phyloP scores from a whole-genome alignment of 2,113 vertebrate genomes.

The Hippocampus comes region DNA sequence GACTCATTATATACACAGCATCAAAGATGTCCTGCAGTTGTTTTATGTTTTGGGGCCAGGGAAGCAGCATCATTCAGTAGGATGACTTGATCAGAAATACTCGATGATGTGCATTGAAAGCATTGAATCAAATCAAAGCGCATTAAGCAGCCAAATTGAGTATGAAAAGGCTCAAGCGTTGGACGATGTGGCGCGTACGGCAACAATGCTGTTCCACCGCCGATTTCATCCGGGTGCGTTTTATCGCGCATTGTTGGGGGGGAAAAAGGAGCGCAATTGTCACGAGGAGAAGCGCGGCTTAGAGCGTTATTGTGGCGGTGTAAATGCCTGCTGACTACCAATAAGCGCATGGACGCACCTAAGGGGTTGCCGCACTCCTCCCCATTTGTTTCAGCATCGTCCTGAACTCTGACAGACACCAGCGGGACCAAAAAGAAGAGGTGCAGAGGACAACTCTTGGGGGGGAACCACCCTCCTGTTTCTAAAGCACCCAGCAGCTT shows the following conservation, averaged over 20 bases:
- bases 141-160: conserved; percentile 36
- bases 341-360: conserved; percentile 66
- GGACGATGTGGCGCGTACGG: conserved; percentile 12
- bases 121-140: conserved; percentile 27
- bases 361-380: conserved; percentile 49
- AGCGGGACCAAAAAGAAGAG: conserved; percentile 57
- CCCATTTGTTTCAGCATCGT: conserved; percentile 57
- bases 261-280: conserved; percentile 16
- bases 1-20: too few relatives aligned
- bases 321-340: conserved; percentile 60
- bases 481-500: conserved; percentile 68
- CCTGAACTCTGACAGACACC: conserved; percentile 67
- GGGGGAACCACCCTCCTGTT: conserved; percentile 59
- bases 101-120: conserved; percentile 20
- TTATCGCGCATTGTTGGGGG: conserved; percentile 19
- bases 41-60: background rate
- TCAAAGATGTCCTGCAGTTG: background rate
- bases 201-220: conserved; percentile 9
- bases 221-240: conserved; percentile 17
- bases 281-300: conserved; percentile 39
- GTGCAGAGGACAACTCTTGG: conserved; percentile 69
- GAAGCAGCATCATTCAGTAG: background rate
- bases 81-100: background rate
- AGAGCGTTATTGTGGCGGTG: conserved; percentile 51
- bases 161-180: conserved; percentile 24